Evolutionary conservation across 2,888 invertebrate genomes (phyloP).

Genomic region (Hypena proboscidalis): DNA sequence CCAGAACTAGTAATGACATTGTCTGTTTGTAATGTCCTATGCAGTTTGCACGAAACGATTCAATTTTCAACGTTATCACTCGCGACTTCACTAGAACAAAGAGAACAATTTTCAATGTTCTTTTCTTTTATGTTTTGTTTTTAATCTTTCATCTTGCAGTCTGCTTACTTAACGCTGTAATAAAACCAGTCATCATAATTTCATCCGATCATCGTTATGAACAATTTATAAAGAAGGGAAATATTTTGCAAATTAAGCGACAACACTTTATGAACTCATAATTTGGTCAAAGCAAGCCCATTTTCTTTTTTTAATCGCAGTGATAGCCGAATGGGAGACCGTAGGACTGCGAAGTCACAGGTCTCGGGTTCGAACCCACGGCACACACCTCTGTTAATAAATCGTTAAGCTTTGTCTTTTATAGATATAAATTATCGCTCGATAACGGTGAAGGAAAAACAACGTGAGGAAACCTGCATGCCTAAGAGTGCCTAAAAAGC

Average conservation of each 20-base stretch:
- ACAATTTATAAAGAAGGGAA: background rate
- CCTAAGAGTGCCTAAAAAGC: too few species aligned
- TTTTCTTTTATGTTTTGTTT: constrained; percentile 23
- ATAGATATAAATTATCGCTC: too few species aligned
- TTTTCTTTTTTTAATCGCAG: constrained; percentile 53
- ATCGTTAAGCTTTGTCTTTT: too few species aligned
- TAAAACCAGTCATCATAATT: too few species aligned
- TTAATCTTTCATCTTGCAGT: constrained; percentile 9
- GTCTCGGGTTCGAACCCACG: too few species aligned
- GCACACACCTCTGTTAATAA: too few species aligned
- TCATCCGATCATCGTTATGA: too few species aligned
- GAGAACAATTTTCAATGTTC: constrained; percentile 34
- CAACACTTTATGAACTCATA: constrained; percentile 46
- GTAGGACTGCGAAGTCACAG: too few species aligned
- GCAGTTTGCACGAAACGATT: constrained; percentile 12
- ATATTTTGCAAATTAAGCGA: constrained; percentile 52
- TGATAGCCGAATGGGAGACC: too few species aligned
- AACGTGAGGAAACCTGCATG: too few species aligned
- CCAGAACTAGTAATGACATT: background rate
- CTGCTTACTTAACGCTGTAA: background rate
- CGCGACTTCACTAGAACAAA: constrained; percentile 40
- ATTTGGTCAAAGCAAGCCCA: constrained; percentile 51
- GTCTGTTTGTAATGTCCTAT: constrained; percentile 4
- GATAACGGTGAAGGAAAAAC: too few species aligned
- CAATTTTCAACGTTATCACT: constrained; percentile 16